Evolutionary conservation across 2,113 vertebrate species (phyloP), one percentile per base, ranked within the genome.

Genomic region (Chaetodon auriga): DNA sequence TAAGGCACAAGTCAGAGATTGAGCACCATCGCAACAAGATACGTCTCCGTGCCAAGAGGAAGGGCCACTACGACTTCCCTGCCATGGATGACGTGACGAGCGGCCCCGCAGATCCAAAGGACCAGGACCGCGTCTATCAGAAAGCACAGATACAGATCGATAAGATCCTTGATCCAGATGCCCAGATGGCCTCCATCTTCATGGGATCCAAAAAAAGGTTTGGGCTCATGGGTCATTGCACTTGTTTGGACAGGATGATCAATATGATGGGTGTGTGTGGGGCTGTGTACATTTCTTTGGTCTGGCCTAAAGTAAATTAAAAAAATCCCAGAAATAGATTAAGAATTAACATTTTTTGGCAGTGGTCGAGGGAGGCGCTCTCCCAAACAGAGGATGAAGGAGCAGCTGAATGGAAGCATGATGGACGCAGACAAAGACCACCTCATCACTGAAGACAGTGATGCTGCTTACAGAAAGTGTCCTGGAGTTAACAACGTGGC

Each of bases 1-100:
- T 99, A 83, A 96, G 98, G 87, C 98, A 99, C 83, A 99, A 99
- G 89, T 99, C 98, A 0, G 98, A 99, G 95, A 99, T 99, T 0
- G 98, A 99, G 84, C 98, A 99, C 82, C 98, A 99, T 82, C 98
- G 98, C 48, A 99, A 99, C 90, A 99, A 99, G 93, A 99, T 99
- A 72, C 97, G 98, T 2, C 96, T 99, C 64, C 96, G 98, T 0
- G 98, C 98, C 87, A 99, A 99, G 92, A 97, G 98, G 80, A 97
- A 98, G 78, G 98, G 98, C 19, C 98, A 99, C 93, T 99, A 99
- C 3, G 98, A 99, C 84, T 99, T 99, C 84, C 98, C 98, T 0
- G 92, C 97, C 80, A 97, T 98, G 96, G 97, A 99, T 18, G 97
- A 99, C 12, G 76, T 96, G 90, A 86, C 84, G 1, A 78, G 86